Percentiles rank a stretch among this genome's conserved stretches.
These are phyloP conservation scores for Lithobius niger DNA, from an alignment of 1,140 invertebrate species.

Conservation along the genomic window DNA sequence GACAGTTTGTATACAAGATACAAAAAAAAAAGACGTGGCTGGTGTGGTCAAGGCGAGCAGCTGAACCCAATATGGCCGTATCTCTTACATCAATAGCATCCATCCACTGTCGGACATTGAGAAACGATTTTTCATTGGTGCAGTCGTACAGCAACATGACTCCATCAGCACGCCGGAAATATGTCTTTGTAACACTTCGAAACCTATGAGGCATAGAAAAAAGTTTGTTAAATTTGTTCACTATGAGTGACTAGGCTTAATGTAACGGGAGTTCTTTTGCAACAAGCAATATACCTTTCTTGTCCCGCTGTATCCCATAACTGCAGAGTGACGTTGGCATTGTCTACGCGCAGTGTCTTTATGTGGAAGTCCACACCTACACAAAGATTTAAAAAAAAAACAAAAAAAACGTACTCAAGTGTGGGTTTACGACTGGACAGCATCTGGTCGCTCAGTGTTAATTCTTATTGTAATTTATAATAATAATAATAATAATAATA, in stretches of 20 bases:
- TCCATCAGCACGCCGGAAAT: conserved; percentile 53
- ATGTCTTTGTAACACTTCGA: conserved; percentile 51
- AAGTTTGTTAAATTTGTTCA: too few relatives aligned
- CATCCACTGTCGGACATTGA: conserved; percentile 50
- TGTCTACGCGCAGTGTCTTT: conserved; percentile 45
- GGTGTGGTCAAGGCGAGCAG: too few relatives aligned
- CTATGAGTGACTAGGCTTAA: too few relatives aligned
- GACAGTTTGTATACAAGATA: background rate
- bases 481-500: too few relatives aligned
- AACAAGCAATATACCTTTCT: conserved; percentile 31
- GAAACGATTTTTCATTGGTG: conserved; percentile 46
- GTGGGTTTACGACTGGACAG: too few relatives aligned
- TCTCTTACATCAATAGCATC: conserved; percentile 38
- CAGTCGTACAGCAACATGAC: conserved; percentile 53
- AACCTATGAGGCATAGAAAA: conserved; percentile 35
- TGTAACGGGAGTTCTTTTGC: background rate
- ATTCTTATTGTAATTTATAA: too few relatives aligned
- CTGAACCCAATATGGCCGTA: too few relatives aligned
- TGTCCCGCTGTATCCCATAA: conserved; percentile 50
- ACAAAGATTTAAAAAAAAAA: too few relatives aligned
- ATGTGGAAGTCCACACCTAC: conserved; percentile 51
- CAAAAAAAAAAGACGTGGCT: too few relatives aligned
- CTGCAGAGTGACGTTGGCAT: conserved; percentile 44
- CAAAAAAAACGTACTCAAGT: too few relatives aligned
- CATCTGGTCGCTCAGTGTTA: too few relatives aligned